Percentiles rank a stretch among this genome's conserved stretches.
Conservation (phyloP, 1,140 invertebrate species). For the Drosophila sp. region DNA sequence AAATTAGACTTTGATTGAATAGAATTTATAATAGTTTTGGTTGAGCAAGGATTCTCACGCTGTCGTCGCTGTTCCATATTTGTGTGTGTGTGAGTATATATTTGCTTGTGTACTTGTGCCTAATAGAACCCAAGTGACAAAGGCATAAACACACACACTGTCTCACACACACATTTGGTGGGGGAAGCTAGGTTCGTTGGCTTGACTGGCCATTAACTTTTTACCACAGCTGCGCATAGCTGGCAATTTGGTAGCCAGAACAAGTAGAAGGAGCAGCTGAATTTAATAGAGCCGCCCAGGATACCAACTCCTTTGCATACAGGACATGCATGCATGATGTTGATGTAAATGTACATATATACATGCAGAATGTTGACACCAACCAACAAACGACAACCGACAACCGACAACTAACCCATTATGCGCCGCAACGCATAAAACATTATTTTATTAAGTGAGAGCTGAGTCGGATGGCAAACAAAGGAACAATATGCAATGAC, state of each 20-base stretch:
- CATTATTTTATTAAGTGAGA: conserved; percentile 76
- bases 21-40: background rate
- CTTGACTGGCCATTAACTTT: conserved; percentile 67
- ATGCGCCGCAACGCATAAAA: conserved; percentile 68
- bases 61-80: conserved; percentile 4
- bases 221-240: conserved; percentile 45
- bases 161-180: background rate
- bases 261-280: conserved; percentile 46
- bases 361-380: conserved; percentile 42
- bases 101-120: conserved; percentile 52
- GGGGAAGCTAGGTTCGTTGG: conserved; percentile 22
- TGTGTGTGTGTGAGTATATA: conserved; percentile 16
- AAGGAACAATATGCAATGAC: conserved; percentile 52
- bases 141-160: conserved; percentile 39
- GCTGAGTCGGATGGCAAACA: conserved; percentile 7
- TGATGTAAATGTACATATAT: conserved; percentile 1
- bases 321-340: conserved; percentile 8
- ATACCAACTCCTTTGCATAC: conserved; percentile 55
- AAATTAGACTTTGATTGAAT: background rate
- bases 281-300: conserved; percentile 71
- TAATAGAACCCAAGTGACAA: conserved; percentile 77
- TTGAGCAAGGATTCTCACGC: background rate
- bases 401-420: conserved; percentile 34
- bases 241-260: conserved; percentile 56
- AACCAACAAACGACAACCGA: conserved; percentile 27